phyloP scores from a whole-genome alignment of 1,140 invertebrate genomes.

The Heliothis virescens region DNA sequence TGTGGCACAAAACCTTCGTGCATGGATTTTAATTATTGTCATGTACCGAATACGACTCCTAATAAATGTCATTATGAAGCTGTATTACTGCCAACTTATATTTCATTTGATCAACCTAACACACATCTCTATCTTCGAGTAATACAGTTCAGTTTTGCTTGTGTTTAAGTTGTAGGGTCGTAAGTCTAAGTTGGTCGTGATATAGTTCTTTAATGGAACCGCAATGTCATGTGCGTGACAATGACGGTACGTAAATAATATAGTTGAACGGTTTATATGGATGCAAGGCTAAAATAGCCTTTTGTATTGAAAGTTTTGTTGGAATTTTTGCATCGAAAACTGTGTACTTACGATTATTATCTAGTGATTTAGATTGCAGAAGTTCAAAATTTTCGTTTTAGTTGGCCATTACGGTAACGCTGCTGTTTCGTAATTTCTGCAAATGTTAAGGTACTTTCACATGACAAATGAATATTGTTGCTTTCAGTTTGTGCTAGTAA shows the following conservation, averaged over 20 bases:
- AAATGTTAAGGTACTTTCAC: constrained; percentile 23
- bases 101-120: constrained; percentile 34
- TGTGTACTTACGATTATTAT: constrained; percentile 48
- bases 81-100: constrained; percentile 63
- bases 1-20: constrained; percentile 80
- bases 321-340: constrained; percentile 47
- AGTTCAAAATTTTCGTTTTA: constrained; percentile 49
- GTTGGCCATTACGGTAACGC: constrained; percentile 15
- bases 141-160: constrained; percentile 50
- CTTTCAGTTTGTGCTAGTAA: constrained; percentile 33
- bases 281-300: constrained; percentile 62
- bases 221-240: constrained; percentile 81
- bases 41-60: constrained; percentile 84
- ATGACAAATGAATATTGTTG: constrained; percentile 41
- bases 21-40: constrained; percentile 85
- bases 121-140: constrained; percentile 48
- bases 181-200: constrained; percentile 60
- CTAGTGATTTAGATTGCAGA: constrained; percentile 46
- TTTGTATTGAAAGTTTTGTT: constrained; percentile 68
- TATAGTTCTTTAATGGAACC: constrained; percentile 82
- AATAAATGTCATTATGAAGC: constrained; percentile 85
- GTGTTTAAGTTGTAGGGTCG: background rate
- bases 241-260: constrained; percentile 80
- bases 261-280: constrained; percentile 73
- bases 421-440: constrained; percentile 45